These are phyloP conservation scores for Catocala sponsa DNA, from an alignment of 2,888 invertebrate species.

Conservation along the genomic window DNA sequence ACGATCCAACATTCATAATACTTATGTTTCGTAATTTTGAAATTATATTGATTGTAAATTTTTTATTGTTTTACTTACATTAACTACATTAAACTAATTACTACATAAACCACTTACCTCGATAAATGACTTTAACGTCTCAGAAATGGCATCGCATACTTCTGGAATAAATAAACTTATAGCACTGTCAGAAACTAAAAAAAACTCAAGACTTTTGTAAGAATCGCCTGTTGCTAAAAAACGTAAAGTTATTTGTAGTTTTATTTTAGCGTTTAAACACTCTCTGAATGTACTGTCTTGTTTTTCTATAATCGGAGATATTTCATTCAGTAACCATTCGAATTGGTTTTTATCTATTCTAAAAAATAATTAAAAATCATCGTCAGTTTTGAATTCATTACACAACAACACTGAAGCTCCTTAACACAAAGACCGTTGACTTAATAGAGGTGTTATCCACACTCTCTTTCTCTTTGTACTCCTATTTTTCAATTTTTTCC, in stretches of 20 bases:
- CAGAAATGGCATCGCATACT: slow-evolving; percentile 25
- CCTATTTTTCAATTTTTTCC: slow-evolving; percentile 20
- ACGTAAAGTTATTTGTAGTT: slow-evolving; percentile 12
- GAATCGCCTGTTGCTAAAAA: slow-evolving; percentile 28
- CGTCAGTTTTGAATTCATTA: slow-evolving; percentile 16
- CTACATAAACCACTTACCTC: slow-evolving; percentile 21
- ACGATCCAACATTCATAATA: too few species aligned
- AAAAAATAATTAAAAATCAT: slow-evolving; percentile 14
- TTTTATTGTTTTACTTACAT: slow-evolving; percentile 16
- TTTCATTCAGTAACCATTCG: slow-evolving; percentile 24
- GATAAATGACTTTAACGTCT: slow-evolving; percentile 25
- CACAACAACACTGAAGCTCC: slow-evolving; percentile 25
- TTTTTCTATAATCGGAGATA: slow-evolving; percentile 25
- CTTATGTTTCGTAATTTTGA: slow-evolving; percentile 14
- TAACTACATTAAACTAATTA: slow-evolving; percentile 25
- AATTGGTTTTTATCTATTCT: slow-evolving; percentile 15
- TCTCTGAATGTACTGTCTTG: slow-evolving; percentile 16
- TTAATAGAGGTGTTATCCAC: slow-evolving; percentile 24
- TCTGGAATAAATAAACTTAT: slow-evolving; percentile 26
- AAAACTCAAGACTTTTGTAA: slow-evolving; percentile 22
- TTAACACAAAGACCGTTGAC: slow-evolving; percentile 26
- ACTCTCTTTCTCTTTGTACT: slow-evolving; percentile 20
- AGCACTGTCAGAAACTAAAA: slow-evolving; percentile 23
- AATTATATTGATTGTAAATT: slow-evolving; percentile 11
- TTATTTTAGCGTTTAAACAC: slow-evolving; percentile 13